phyloP scores from a whole-genome alignment of 2,113 vertebrate genomes.

The Corythoichthys haematopterus region DNA sequence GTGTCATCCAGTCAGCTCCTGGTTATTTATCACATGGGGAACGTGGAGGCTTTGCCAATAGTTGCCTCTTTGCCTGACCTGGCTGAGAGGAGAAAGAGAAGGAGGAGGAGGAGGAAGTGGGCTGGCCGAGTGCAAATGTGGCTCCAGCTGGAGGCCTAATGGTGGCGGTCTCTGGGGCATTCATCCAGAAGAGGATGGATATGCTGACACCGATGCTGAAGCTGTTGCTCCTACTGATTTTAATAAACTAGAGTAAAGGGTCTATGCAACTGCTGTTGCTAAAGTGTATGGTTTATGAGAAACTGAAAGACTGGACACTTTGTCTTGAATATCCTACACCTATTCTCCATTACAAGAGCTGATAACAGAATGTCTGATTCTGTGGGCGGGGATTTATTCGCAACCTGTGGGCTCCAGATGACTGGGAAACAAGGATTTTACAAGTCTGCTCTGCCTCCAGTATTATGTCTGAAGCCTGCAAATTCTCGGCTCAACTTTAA shows the following conservation, averaged over 20 bases:
- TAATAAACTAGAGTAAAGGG: constrained; percentile 21
- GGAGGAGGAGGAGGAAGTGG: neutral
- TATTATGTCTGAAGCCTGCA: neutral
- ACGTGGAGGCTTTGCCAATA: constrained; percentile 68
- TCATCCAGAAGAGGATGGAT: constrained; percentile 38
- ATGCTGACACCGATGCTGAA: constrained; percentile 31
- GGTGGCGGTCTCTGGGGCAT: constrained; percentile 47
- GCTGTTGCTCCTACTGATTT: constrained; percentile 32
- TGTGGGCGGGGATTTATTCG: constrained; percentile 28
- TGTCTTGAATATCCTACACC: neutral
- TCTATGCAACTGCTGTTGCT: too few relatives aligned
- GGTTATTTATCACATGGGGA: constrained; percentile 87
- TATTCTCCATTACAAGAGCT: constrained; percentile 22
- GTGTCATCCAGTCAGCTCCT: constrained; percentile 79
- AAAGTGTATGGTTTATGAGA: neutral
- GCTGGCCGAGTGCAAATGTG: constrained; percentile 34
- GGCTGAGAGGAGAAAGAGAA: neutral
- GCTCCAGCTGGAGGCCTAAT: constrained; percentile 57
- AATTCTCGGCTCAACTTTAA: neutral
- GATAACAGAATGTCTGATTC: constrained; percentile 42
- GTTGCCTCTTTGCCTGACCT: constrained; percentile 70
- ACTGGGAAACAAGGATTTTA: constrained; percentile 64
- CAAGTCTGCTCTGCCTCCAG: constrained; percentile 33
- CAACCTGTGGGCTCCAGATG: constrained; percentile 33
- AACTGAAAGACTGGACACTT: neutral